Evolutionary conservation across 23 tunicate species (phyloP), one percentile per base, ranked within the genome.

Genomic region (Oikopleura dioica): DNA sequence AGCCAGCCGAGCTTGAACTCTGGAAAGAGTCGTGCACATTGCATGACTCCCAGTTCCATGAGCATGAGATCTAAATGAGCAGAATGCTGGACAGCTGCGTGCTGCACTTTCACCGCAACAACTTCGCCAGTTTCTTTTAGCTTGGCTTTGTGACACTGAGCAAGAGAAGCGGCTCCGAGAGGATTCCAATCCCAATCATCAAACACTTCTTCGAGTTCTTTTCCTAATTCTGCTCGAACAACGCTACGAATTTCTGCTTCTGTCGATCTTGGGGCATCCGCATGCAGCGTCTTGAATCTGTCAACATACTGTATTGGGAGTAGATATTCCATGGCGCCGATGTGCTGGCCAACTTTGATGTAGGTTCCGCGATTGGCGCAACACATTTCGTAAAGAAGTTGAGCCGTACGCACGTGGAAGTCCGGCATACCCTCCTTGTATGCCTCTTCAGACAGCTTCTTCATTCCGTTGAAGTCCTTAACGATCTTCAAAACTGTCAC

Each of bases 31-130:
- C 78, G 58, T 38, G 80, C 77, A 2, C 82, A 92, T 37, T 37
- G 55, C 35, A 86, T 77, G 1, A 86, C 38, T 36, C 83, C 87
- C 34, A 36, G 1, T 26, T 91, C 97, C 82, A 88, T 91, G 78
- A 91, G 78, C 30, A 79, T 59, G 87, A 91, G 82, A 50, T 91
- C 97, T 26, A 82, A 76, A 36, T 85, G 78, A 28, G 97, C 84
- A 5, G 83, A 58, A 26, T 85, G 85, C 24, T 83, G 82, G 1
- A 91, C 97, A 29, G 37, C 76, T 0, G 92, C 84, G 51, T 91
- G 97, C 37, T 91, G 97, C 36, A 91, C 92, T 68, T 91, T 91
- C 0, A 91, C 97, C n/a, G 97, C 97, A 36, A 91, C 97, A 28
- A 35, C 59, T 30, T 67, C 51, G 24, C 83, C 85, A 37, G 80